A percentile compares a stretch with the other conserved stretches of the same genome.
These are phyloP conservation scores for Trididemnum clinides DNA, from an alignment of 23 tunicate species.

Conservation along the genomic window DNA sequence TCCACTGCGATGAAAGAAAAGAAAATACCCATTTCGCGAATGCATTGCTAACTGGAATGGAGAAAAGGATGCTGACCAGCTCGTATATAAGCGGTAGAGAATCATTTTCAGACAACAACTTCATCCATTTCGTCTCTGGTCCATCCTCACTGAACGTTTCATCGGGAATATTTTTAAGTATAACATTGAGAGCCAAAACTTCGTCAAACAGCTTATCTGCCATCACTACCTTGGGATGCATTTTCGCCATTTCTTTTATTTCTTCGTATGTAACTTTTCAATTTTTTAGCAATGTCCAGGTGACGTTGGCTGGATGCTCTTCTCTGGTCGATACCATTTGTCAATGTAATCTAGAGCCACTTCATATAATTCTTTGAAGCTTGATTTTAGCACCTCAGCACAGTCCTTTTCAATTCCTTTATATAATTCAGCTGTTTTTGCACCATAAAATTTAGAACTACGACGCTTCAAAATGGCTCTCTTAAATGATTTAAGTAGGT, in stretches of 20 bases:
- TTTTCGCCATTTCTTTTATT: slow-evolving; percentile 38
- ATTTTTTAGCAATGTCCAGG: slow-evolving; percentile 46
- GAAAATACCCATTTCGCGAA: too few relatives aligned
- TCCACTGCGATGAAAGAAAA: too few relatives aligned
- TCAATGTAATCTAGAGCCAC: slow-evolving; percentile 17
- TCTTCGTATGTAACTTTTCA: slow-evolving; percentile 1
- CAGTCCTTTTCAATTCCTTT: slow-evolving; percentile 37
- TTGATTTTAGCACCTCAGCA: slow-evolving; percentile 50
- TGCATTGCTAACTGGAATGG: too few relatives aligned
- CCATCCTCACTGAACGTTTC: background rate
- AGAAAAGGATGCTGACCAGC: too few relatives aligned
- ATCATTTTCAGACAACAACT: slow-evolving; percentile 6
- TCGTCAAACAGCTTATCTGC: slow-evolving; percentile 56
- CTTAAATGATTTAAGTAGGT: slow-evolving; percentile 16
- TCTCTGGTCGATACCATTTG: slow-evolving; percentile 61
- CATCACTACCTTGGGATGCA: slow-evolving; percentile 35
- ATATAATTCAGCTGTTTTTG: slow-evolving; percentile 47
- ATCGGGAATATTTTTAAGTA: slow-evolving; percentile 32
- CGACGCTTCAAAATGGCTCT: slow-evolving; percentile 13
- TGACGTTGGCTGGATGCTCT: slow-evolving; percentile 39
- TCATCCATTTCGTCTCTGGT: slow-evolving; percentile 39
- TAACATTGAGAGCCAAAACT: slow-evolving; percentile 48
- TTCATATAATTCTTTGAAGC: slow-evolving; percentile 15
- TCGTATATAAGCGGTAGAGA: too few relatives aligned
- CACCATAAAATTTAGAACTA: slow-evolving; percentile 38